Percentiles rank a stretch among this genome's conserved stretches.
These are phyloP conservation scores for Pollenia amentaria DNA, from an alignment of 2,888 invertebrate genomes.

Conservation along the genomic window DNA sequence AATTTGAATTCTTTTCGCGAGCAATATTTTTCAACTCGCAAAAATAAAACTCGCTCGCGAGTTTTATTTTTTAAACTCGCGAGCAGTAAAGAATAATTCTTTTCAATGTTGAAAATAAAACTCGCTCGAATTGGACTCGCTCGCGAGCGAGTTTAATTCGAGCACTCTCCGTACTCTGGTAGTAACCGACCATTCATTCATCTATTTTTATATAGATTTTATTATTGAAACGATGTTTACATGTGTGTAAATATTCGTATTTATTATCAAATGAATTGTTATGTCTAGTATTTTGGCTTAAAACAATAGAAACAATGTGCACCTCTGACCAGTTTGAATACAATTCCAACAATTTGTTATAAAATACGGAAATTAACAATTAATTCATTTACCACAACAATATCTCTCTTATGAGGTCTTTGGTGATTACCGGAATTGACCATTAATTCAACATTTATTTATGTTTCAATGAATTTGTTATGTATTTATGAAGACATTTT, in stretches of 20 bases:
- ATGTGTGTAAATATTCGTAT: slow-evolving; percentile 33
- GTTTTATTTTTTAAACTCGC: no score
- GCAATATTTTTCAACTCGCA: no score
- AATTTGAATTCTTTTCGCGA: no score
- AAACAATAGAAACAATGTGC: slow-evolving; percentile 13
- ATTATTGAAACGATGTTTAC: not conserved
- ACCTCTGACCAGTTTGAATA: not conserved
- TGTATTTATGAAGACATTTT: not conserved
- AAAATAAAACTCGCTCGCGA: no score
- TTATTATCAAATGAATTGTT: slow-evolving; percentile 64
- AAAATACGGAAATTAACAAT: slow-evolving; percentile 69
- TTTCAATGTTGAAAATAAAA: no score
- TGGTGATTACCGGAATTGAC: slow-evolving; percentile 65
- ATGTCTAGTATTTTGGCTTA: slow-evolving; percentile 42
- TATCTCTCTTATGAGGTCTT: slow-evolving; percentile 41
- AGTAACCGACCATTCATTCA: slow-evolving; percentile 36
- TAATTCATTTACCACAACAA: slow-evolving; percentile 71
- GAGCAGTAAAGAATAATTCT: no score
- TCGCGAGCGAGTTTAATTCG: no score
- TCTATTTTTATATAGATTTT: not conserved
- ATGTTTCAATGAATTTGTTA: slow-evolving; percentile 33
- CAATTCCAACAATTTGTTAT: slow-evolving; percentile 62
- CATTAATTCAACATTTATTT: slow-evolving; percentile 69
- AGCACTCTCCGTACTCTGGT: no score
- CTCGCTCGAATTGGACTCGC: no score